Base-by-base conservation (phyloP, 2,797 vertebrate species). In the Pangasius mekongensis region DNA sequence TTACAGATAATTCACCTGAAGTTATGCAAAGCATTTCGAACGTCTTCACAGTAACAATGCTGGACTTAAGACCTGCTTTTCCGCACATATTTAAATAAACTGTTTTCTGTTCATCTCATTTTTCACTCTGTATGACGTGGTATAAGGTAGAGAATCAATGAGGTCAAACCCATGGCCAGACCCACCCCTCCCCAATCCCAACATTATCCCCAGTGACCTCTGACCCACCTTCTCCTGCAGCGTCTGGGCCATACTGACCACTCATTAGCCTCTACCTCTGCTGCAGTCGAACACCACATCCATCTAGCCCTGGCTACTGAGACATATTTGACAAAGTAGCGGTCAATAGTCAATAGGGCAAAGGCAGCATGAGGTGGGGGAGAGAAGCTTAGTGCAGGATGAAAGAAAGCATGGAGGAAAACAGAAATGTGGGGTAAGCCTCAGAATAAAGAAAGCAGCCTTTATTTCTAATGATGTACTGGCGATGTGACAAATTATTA, bases 141-240 rank as follows among this genome's bases (percentile, higher is more conserved):
- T 89, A 89, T 89, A 89, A 87, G 86, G 91, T 92, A 83, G 89
- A 77, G 93, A 93, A 93, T 95, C 94, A 93, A 90, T 91, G 91
- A 93, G 94, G 94, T 95, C 93, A 95, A 91, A 87, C 84, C 90
- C 88, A 90, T 91, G 93, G 92, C 93, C 93, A 94, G 93, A 95
- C 94, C 93, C 11, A 90, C 88, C 89, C 74, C 89, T 87, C 89
- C 89, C 88, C 76, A 24, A 84, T 87, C 30, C 0, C 56, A 81
- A 87, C 73, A 84, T 84, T 83, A 85, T 58, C 78, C 76, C 33
- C 49, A 73, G 84, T 92, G 89, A 91, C 87, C 87, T 83, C 24
- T 82, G 76, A 87, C 83, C 87, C 87, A 85, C 84, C 88, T 84
- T 92, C 86, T 71, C 49, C 66, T 66, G 5, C 58, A 86, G 86